A percentile compares a stretch with the other conserved stretches of the same genome.
These are phyloP conservation scores for Sarcophaga carnaria DNA, from an alignment of 2,888 invertebrate species.

Conservation along the genomic window DNA sequence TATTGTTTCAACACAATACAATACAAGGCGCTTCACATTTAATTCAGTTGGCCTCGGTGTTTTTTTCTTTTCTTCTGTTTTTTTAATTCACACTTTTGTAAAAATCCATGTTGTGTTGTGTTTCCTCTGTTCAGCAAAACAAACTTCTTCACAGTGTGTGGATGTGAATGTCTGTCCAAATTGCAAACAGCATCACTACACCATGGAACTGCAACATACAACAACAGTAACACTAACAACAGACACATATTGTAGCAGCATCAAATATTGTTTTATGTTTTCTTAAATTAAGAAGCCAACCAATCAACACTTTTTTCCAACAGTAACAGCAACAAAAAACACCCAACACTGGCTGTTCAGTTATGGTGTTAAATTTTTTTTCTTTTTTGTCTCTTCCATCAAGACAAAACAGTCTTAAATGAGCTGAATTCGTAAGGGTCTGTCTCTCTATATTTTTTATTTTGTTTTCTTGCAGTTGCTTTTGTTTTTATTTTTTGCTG, in stretches of 20 bases:
- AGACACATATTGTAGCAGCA: slow-evolving; percentile 28
- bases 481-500: not conserved
- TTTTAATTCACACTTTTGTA: slow-evolving; percentile 72
- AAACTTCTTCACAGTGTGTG: slow-evolving; percentile 58
- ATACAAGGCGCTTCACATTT: slow-evolving; percentile 70
- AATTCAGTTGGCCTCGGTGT: slow-evolving; percentile 66
- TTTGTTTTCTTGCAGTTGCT: not conserved
- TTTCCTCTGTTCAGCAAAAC: not conserved
- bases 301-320: slow-evolving; percentile 74
- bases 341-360: slow-evolving; percentile 40
- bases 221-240: slow-evolving; percentile 33
- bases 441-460: slow-evolving; percentile 5
- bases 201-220: not conserved
- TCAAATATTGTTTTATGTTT: slow-evolving; percentile 72
- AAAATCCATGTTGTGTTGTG: slow-evolving; percentile 75
- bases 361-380: not conserved
- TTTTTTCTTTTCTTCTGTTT: slow-evolving; percentile 33
- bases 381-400: slow-evolving; percentile 34
- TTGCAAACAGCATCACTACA: slow-evolving; percentile 33
- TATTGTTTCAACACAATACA: not conserved
- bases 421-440: slow-evolving; percentile 66
- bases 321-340: slow-evolving; percentile 30
- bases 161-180: slow-evolving; percentile 28
- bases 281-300: slow-evolving; percentile 79
- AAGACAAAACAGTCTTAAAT: slow-evolving; percentile 65